phyloP scores from a whole-genome alignment of 2,113 vertebrate genomes.

The Argyrosomus japonicus region DNA sequence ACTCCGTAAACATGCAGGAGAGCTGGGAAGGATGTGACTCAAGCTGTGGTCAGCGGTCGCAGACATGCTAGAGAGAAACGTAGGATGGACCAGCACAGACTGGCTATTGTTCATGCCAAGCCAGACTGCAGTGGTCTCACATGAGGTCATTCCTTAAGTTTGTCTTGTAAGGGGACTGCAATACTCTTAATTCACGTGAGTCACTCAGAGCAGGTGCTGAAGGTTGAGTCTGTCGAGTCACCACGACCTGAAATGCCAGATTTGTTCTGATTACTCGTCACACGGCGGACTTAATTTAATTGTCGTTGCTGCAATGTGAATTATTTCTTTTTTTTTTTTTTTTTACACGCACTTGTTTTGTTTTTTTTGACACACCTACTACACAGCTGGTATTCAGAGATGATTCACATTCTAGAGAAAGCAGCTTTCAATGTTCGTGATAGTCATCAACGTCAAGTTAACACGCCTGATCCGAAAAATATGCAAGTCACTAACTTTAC shows the following conservation, averaged over 20 bases:
- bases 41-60: conserved; percentile 66
- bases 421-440: neutral
- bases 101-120: conserved; percentile 67
- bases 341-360: conserved; percentile 8
- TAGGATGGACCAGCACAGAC: conserved; percentile 67
- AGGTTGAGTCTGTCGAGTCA: conserved; percentile 3
- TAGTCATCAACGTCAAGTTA: conserved; percentile 17
- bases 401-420: conserved; percentile 8
- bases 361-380: conserved; percentile 6
- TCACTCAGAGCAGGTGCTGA: conserved; percentile 49
- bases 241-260: neutral
- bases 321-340: neutral
- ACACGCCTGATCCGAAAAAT: conserved; percentile 4
- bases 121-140: conserved; percentile 54
- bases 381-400: neutral
- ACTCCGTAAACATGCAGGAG: conserved; percentile 71
- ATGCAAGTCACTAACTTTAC: neutral
- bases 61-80: conserved; percentile 55
- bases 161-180: conserved; percentile 48
- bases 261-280: neutral
- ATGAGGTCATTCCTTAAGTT: conserved; percentile 73
- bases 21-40: conserved; percentile 80
- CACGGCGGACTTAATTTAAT: neutral
- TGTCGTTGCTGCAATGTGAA: neutral
- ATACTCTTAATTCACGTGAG: conserved; percentile 46